Evolutionary conservation across 2,797 vertebrate species (phyloP), one percentile per base, ranked within the genome.

Genomic region (Pangasius sanitwongsei): DNA sequence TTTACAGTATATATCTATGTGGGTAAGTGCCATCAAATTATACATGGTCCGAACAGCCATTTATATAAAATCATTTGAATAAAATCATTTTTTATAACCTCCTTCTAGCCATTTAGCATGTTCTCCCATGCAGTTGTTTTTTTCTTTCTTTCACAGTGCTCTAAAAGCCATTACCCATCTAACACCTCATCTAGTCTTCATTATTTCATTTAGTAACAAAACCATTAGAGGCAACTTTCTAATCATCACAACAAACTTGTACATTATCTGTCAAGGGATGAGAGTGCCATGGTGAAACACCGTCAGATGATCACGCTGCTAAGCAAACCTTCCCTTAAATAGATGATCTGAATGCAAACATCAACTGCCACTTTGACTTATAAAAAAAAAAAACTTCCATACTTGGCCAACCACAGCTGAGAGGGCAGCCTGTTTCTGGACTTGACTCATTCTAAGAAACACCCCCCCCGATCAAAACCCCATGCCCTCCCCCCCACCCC

Each of bases 281-380:
- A 86, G 28, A 82, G n/a, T 77, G 85, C 31, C 53, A 87, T 25
- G n/a, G 9, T 80, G 75, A 87, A 81, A 61, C 20, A 31, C 67
- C 86, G 57, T 61, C 48, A 63, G 53, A 15, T 31, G 57, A 75
- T 50, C 83, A 77, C 23, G 55, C 55, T n/a, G 82, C 55, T 53
- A 57, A 37, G 72, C 23, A 89, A 92, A 87, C 77, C 34, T 89
- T 88, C 50, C 89, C 89, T 89, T 90, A 90, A 85, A 88, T 82
- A 89, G 88, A 53, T 53, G 41, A 82, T 72, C 41, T 69, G 13
- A 86, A 80, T 57, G 87, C 55, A 55, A 57, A 80, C 86, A 78
- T 16, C 50, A 44, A 13, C 80, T 87, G 75, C 53, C 78, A 57
- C 53, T 44, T 15, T 44, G 81, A 48, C 13, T 83, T 63, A n/a